Conservation (phyloP, 2,797 vertebrate genomes). For the Agapornis canus region DNA sequence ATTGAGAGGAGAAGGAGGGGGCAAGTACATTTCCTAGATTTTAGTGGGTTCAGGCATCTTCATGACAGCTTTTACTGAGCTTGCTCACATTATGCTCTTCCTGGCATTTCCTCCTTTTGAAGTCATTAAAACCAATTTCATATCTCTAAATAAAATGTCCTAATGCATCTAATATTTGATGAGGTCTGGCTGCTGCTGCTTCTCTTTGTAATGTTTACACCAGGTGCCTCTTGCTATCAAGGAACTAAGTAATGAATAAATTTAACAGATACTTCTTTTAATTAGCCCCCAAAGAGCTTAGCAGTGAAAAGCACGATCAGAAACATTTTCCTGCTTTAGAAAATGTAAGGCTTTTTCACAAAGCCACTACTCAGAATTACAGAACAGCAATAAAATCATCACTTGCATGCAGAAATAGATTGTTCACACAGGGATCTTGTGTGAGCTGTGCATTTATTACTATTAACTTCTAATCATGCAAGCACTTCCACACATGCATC, state of each 20-base stretch:
- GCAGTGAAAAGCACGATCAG: constrained; percentile 49
- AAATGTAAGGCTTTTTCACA: constrained; percentile 44
- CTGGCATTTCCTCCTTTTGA: constrained; percentile 54
- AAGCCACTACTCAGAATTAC: constrained; percentile 13
- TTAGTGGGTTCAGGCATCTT: constrained; percentile 22
- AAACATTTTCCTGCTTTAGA: constrained; percentile 39
- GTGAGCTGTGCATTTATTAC: constrained; percentile 25
- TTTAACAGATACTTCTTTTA: constrained; percentile 61
- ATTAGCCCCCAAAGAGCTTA: constrained; percentile 59
- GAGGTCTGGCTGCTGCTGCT: constrained; percentile 46
- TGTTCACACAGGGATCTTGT: constrained; percentile 24
- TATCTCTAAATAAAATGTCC: constrained; percentile 62
- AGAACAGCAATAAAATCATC: constrained; percentile 49
- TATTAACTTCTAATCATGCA: constrained; percentile 38
- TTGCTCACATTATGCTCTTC: not conserved
- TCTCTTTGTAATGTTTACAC: constrained; percentile 52
- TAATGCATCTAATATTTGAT: constrained; percentile 30
- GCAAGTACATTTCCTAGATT: not conserved
- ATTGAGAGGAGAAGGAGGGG: not conserved
- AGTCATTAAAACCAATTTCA: constrained; percentile 50
- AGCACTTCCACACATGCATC: not conserved
- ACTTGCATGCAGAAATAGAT: constrained; percentile 36
- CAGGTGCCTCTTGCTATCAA: constrained; percentile 60
- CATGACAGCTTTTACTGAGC: constrained; percentile 29
- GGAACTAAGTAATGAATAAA: constrained; percentile 57